Base-by-base conservation (phyloP, 2,888 invertebrate genomes). In the Chloromyia formosa region DNA sequence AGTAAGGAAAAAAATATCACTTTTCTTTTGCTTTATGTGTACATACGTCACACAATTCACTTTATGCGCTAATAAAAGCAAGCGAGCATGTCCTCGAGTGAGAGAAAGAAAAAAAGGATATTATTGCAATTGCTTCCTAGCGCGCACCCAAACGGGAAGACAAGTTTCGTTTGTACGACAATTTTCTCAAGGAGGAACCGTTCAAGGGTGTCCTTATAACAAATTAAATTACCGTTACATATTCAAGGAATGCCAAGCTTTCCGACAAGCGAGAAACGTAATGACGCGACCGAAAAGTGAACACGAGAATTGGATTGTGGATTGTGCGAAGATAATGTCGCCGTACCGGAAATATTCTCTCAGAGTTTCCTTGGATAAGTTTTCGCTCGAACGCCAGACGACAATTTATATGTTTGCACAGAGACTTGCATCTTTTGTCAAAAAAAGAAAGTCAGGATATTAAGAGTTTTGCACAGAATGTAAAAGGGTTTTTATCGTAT, bases 1-100 rank as follows among this genome's bases (percentile, higher is more conserved):
- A 66, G 66, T 49, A 49, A 35, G 27, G 7, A 35, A 35, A 35
- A 35, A 35, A 35, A 35, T 35, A 35, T 35, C 2, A 35, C 27
- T 35, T 35, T 35, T 35, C 7, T 35, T 35, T 35, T 35, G 27
- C 27, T 35, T 66, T 45, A 66, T 66, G 45, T 49, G 18, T 66
- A 45, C 45, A 66, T 23, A 49, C 66, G 66, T 49, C 66, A 66
- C 71, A 71, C 71, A 71, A 71, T 71, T 71, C 71, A 58, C 56
- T 71, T 71, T 71, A 71, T 71, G 22, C 71, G 71, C 56, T 56
- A 66, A 71, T 71, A 71, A 71, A 71, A 71, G 71, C 71, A 71
- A 71, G 56, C 40, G 71, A 71, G 71, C 71, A 56, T 71, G 71
- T 71, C 71, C 71, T 71, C 58, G 71, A 56, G 12, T 4, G 3